Base-by-base conservation (phyloP, 2,113 vertebrate species). In the Reinhardtius hippoglossoides region DNA sequence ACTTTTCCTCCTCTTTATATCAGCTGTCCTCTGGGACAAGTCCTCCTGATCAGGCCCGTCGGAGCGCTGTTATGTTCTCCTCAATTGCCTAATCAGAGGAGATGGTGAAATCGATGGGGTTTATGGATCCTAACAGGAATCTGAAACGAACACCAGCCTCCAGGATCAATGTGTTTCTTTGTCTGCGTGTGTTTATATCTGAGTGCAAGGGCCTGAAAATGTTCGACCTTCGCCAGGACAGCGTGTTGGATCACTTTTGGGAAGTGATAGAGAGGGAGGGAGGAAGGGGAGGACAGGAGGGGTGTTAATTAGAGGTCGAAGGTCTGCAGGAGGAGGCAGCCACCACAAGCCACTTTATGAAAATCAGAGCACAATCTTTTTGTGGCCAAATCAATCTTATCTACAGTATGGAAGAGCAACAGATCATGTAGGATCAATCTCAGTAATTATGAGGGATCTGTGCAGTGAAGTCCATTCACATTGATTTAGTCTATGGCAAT, bases 61-160 rank as follows among this genome's bases (percentile, higher is more conserved):
- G 88, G 82, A 80, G 80, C 65, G n/a, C 68, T 60, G 67, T 50
- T 80, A 86, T 90, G 88, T 87, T 92, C 69, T 63, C 78, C 80
- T 92, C 92, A 94, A 95, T 92, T 85, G 92, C 78, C 89, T 94
- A 94, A 95, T 95, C 92, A 94, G 90, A 93, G 92, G 92, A 93
- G 95, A 95, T 93, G 88, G 88, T 86, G 71, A 88, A 91, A 95
- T 95, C 95, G 89, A 95, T 95, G 86, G 87, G 66, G 80, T 88
- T 82, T 88, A 93, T 93, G 84, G 91, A 94, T 94, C 87, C 85
- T 92, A 94, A 94, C 93, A 94, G 93, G 93, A 94, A 95, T 94
- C 90, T 94, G 94, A 94, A 95, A 95, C 94, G 76, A 94, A 95
- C 85, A 93, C 93, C 92, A 70, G 76, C 73, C 59, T 37, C 12